Conservation (phyloP, 2,888 invertebrate species). For the Alcis repandata region DNA sequence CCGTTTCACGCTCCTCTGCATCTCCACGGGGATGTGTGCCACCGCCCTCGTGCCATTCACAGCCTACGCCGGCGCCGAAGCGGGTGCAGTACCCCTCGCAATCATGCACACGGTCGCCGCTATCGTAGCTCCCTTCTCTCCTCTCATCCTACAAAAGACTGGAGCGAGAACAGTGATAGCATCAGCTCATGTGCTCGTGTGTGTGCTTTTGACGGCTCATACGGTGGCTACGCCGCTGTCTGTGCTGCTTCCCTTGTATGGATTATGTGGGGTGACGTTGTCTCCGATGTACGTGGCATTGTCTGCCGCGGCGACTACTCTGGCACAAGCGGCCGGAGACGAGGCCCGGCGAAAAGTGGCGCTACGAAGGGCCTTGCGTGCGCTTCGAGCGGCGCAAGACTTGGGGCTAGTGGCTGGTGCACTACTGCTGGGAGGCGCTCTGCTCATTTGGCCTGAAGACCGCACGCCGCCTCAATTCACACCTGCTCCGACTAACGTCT, state of each 20-base stretch:
- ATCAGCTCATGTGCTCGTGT: constrained; percentile 84
- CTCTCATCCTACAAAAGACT: constrained; percentile 76
- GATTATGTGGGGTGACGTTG: constrained; percentile 84
- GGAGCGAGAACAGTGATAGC: constrained; percentile 75
- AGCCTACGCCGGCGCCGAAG: constrained; percentile 81
- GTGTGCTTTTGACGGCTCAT: constrained; percentile 88
- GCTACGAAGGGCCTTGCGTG: constrained; percentile 75
- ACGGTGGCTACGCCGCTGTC: constrained; percentile 73
- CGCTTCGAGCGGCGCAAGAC: constrained; percentile 79
- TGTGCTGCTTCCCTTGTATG: constrained; percentile 74
- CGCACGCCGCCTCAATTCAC: constrained; percentile 76
- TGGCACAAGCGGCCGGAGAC: constrained; percentile 84
- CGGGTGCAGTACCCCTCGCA: constrained; percentile 88
- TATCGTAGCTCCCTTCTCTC: constrained; percentile 81
- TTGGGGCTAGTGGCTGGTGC: constrained; percentile 78
- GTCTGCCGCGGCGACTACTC: constrained; percentile 86
- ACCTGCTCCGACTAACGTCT: constrained; percentile 70
- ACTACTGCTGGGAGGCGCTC: constrained; percentile 72
- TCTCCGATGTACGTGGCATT: constrained; percentile 87
- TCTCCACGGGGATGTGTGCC: constrained; percentile 88
- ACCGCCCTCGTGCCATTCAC: constrained; percentile 88
- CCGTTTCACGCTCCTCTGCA: constrained; percentile 84
- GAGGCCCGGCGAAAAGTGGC: constrained; percentile 73
- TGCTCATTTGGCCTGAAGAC: constrained; percentile 83
- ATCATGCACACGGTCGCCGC: constrained; percentile 88